Evolutionary conservation across 2,888 invertebrate species (phyloP).

Genomic region (Pseudococcus longispinus): DNA sequence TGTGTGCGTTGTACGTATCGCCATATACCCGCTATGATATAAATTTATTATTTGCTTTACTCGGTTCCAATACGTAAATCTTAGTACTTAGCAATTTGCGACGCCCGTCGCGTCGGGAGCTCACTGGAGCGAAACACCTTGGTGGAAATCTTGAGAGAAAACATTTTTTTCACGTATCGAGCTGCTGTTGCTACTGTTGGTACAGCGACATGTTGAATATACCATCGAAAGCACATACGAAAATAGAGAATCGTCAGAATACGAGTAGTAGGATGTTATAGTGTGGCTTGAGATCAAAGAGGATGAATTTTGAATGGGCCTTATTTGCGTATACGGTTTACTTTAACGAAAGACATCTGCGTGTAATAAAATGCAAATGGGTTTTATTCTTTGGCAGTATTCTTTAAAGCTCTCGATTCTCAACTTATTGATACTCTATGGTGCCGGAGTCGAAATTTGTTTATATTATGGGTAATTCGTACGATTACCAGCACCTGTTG

Average conservation of each 20-base stretch:
- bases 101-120: not conserved
- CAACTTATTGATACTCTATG: not conserved
- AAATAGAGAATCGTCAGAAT: not conserved
- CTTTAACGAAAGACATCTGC: not conserved
- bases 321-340: not conserved
- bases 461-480: not conserved
- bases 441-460: not conserved
- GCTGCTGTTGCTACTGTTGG: not conserved
- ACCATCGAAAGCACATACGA: not conserved
- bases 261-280: not conserved
- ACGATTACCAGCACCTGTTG: not conserved
- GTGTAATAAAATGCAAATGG: not conserved
- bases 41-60: not conserved
- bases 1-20: not conserved
- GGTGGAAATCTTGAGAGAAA: not conserved
- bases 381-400: not conserved
- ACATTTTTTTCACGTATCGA: not conserved
- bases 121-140: not conserved
- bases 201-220: not conserved
- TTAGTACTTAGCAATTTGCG: not conserved
- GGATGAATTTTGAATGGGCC: constrained; percentile 1
- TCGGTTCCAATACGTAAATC: constrained; percentile 11
- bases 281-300: not conserved
- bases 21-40: not conserved
- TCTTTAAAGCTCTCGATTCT: not conserved